Evolutionary conservation across 2,888 invertebrate genomes (phyloP), one percentile per base, ranked within the genome.

Genomic region (Chymomyza procnemis): DNA sequence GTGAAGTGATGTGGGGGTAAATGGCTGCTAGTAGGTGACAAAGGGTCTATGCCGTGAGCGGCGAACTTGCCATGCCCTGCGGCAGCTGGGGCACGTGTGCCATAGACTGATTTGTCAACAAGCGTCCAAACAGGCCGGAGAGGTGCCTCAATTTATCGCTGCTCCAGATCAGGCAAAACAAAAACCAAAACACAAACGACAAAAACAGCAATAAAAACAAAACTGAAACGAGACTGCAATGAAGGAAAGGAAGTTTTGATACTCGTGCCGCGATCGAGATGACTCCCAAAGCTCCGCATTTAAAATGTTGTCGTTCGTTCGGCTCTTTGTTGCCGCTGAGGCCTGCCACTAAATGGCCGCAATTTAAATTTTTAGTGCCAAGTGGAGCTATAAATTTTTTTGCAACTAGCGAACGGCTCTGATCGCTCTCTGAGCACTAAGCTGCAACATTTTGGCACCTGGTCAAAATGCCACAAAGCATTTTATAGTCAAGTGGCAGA

Each of bases 311-410:
- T 81, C 76, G 74, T 48, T 81, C 76, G 74, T 48, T 66, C 56
- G 67, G 61, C 66, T 69, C 59, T 67, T 56, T 60, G 57, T 47
- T 65, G 57, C 30, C 58, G 57, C 46, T 58, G 58, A 16, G 4
- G 46, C 70, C 71, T 18, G 54, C 54, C 18, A 84, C 81, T 81
- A 81, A 81, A 81, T 81, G 85, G 82, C 73, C 59, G 80, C 80
- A 78, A 82, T 81, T 81, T 82, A 78, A 81, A 85, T 80, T 85
- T 81, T 82, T 85, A 81, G 80, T 78, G 78, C 80, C 81, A 48
- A 71, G 56, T 62, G 71, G 69, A 75, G 68, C 82, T 69, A 85
- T 85, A 85, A 81, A 81, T 85, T 78, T 85, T 78, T 73, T 12
- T 54, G 54, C 54, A 54, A 22, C 54, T 54, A 19, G 19, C 14